phyloP scores from a whole-genome alignment of 2,113 vertebrate genomes.

The Colossoma macropomum region DNA sequence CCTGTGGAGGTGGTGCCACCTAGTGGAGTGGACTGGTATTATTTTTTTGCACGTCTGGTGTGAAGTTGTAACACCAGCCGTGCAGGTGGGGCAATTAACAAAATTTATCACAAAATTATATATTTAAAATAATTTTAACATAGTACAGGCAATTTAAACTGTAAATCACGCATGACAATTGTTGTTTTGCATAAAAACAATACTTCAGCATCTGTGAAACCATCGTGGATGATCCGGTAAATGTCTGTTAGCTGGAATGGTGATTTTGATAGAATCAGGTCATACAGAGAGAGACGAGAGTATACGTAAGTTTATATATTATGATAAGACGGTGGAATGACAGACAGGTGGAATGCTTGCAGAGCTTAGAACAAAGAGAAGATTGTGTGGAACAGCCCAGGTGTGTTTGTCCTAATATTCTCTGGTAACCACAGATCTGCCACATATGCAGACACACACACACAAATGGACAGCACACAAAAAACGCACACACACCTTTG shows the following conservation, averaged over 20 bases:
- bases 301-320: conserved; percentile 34
- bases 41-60: too few species aligned
- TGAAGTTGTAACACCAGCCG: not conserved
- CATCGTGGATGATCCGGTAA: conserved; percentile 24
- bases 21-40: conserved; percentile 28
- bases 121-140: too few species aligned
- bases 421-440: not conserved
- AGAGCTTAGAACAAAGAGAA: conserved; percentile 61
- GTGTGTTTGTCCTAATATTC: conserved; percentile 55
- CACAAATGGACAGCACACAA: conserved; percentile 4
- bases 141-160: too few species aligned
- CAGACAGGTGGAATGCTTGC: conserved; percentile 51
- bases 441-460: not conserved
- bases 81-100: not conserved
- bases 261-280: conserved; percentile 3
- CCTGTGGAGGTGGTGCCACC: conserved; percentile 45
- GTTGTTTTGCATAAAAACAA: too few species aligned
- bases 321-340: conserved; percentile 48
- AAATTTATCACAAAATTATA: too few species aligned
- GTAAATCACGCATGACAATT: too few species aligned
- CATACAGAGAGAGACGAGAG: conserved; percentile 11
- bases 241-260: not conserved
- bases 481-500: conserved; percentile 29
- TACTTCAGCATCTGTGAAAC: not conserved
- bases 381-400: conserved; percentile 52